These are phyloP conservation scores for Apamea anceps DNA, from an alignment of 2,888 invertebrate genomes.

Conservation along the genomic window DNA sequence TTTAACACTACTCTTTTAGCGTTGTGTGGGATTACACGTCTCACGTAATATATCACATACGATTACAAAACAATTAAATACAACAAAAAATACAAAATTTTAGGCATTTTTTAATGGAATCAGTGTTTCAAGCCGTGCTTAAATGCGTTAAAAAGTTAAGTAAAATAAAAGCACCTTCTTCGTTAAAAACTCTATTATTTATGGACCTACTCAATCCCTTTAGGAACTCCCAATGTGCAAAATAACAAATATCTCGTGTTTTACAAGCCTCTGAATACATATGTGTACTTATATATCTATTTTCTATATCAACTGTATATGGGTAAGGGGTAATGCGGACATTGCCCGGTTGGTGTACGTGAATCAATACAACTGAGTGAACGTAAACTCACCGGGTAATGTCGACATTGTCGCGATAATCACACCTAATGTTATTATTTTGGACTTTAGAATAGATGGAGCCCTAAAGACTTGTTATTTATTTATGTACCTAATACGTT, in stretches of 20 bases:
- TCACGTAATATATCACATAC: too few species aligned
- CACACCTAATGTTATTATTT: conserved; percentile 39
- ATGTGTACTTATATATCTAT: conserved; percentile 38
- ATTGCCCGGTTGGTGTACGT: conserved; percentile 29
- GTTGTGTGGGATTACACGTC: too few species aligned
- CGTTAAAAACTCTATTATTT: conserved; percentile 40
- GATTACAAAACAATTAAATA: conserved; percentile 16
- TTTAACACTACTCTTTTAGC: too few species aligned
- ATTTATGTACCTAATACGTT: background rate
- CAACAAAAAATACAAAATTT: conserved; percentile 9
- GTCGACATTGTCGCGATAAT: conserved; percentile 14
- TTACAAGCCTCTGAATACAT: conserved; percentile 38
- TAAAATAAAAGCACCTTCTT: conserved; percentile 60
- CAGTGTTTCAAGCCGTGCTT: conserved; percentile 56
- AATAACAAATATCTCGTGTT: conserved; percentile 48
- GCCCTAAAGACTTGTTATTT: background rate
- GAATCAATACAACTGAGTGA: conserved; percentile 58
- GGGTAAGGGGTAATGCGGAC: conserved; percentile 14
- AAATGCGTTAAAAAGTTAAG: conserved; percentile 33
- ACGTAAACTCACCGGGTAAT: conserved; percentile 23
- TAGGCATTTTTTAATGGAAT: conserved; percentile 29
- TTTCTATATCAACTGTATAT: conserved; percentile 32
- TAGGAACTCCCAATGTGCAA: conserved; percentile 81
- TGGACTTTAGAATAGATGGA: conserved; percentile 39
- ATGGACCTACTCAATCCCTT: conserved; percentile 71